Conservation (phyloP, 2,797 vertebrate genomes). For the Eulemur albifrons region DNA sequence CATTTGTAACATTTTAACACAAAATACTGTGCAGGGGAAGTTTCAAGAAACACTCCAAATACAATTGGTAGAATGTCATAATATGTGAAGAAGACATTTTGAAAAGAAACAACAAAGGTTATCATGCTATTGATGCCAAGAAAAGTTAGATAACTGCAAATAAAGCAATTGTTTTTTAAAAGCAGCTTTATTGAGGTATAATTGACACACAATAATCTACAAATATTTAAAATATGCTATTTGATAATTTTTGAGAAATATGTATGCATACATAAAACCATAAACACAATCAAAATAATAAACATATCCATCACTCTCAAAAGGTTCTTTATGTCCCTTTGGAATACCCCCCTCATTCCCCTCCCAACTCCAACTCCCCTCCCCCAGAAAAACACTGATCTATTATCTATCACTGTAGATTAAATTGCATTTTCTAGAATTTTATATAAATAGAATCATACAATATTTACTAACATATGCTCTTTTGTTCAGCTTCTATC, state of each 20-base stretch:
- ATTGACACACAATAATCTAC: neutral
- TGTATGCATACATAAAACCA: neutral
- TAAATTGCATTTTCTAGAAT: constrained; percentile 40
- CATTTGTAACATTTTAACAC: constrained; percentile 1
- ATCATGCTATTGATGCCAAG: neutral
- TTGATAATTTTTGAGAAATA: neutral
- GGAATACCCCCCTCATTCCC: neutral
- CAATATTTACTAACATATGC: neutral
- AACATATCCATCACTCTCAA: neutral
- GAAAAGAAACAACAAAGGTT: neutral
- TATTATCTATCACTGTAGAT: neutral
- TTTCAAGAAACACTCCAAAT: constrained; percentile 40
- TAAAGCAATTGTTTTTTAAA: neutral
- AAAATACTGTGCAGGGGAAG: neutral
- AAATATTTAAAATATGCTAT: neutral
- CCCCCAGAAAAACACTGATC: neutral
- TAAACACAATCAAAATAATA: constrained; percentile 7
- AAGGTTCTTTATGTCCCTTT: neutral
- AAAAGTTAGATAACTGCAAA: neutral
- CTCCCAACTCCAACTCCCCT: neutral
- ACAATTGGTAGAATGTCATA: constrained; percentile 21
- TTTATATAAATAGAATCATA: neutral
- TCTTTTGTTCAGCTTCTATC: neutral
- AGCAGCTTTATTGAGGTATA: neutral
- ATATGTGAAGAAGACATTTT: constrained; percentile 51